A percentile compares a stretch with the other conserved stretches of the same genome.
Conservation (phyloP, 2,797 vertebrate species). For the Danio jaintianensis region DNA sequence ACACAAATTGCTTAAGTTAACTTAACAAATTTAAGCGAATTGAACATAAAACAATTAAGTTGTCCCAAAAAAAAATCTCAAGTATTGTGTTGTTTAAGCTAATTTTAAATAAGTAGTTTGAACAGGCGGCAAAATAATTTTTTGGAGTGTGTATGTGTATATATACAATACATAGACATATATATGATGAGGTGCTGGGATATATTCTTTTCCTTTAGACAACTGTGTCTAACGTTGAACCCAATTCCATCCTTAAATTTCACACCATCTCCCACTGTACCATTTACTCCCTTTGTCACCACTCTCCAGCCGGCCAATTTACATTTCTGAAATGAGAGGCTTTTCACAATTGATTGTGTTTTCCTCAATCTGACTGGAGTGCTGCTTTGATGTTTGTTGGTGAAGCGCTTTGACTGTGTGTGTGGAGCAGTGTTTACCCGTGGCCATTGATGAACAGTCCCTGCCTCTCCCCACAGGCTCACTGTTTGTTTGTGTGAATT, state of each 20-base stretch:
- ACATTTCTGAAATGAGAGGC: slow-evolving; percentile 35
- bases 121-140: too few species aligned
- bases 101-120: too few species aligned
- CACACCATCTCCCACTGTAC: slow-evolving; percentile 17
- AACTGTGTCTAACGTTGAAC: not conserved
- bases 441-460: slow-evolving; percentile 48
- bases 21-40: too few species aligned
- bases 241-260: not conserved
- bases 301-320: slow-evolving; percentile 16
- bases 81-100: too few species aligned
- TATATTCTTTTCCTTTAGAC: not conserved
- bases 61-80: too few species aligned
- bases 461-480: slow-evolving; percentile 48
- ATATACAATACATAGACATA: too few species aligned
- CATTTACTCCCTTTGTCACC: slow-evolving; percentile 24
- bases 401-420: slow-evolving; percentile 30
- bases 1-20: not conserved
- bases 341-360: slow-evolving; percentile 56
- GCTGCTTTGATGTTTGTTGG: slow-evolving; percentile 44
- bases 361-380: slow-evolving; percentile 45
- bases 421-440: slow-evolving; percentile 48
- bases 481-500: slow-evolving; percentile 57
- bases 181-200: too few species aligned
- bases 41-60: too few species aligned
- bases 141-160: too few species aligned